Base-by-base conservation (phyloP, 2,113 vertebrate species). In the Herpetotheres cachinnans region DNA sequence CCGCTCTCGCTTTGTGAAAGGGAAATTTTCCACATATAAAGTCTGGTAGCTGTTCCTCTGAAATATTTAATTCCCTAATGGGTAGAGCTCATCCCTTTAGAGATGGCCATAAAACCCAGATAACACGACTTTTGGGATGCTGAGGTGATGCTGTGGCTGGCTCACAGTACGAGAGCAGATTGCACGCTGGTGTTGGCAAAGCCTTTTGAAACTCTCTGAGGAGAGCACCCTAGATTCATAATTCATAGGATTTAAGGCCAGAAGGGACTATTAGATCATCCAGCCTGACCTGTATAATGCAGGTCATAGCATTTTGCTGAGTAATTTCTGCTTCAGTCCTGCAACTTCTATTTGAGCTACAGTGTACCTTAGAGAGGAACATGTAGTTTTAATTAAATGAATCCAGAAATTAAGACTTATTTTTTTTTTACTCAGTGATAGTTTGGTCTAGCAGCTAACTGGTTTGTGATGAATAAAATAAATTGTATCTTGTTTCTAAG, bases 171-270 rank as follows among this genome's bases (percentile, higher is more conserved):
- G 7, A 30, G 40, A 81, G 56, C 47, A 40, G 38, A 56, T 94
- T 86, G 52, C 7, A 89, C 40, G 54, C 32, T 40, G 0, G 2
- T 94, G 84, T 67, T 9, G 2, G 56, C 38, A 55, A 73, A 65
- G 24, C 13, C 3, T 54, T 88, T 82, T 25, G 26, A 76, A 82
- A 63, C 27, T 76, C 62, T 70, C 47, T 0, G 6, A 91, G 61
- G 26, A 92, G 1, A 86, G 56, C 55, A 84, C 52, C 84, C 66
- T 76, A 82, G 61, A 85, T 87, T 79, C 10, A 16, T 87, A 93
- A 87, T 82, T 96, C 91, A 87, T 44, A 55, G 65, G 27, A 79
- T 79, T 91, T 96, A 87, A 89, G 52, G 73, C 61, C 70, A 82
- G 73, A 72, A 90, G 73, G 44, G 34, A 40, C 65, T 86, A 55